Evolutionary conservation across 2,113 vertebrate genomes (phyloP).

Genomic region (Sardina pilchardus): DNA sequence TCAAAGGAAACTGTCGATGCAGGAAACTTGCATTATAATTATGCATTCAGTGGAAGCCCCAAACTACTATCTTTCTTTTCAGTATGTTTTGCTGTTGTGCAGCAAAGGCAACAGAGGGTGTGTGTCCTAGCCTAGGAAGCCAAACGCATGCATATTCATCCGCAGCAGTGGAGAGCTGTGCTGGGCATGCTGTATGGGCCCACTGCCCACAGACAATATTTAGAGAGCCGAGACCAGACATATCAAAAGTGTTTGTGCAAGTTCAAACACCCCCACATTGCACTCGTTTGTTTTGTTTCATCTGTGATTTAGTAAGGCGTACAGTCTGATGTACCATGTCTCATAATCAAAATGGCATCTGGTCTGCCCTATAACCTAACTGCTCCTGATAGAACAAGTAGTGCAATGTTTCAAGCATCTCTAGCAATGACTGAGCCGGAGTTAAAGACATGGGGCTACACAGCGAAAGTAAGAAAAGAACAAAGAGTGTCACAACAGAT

Average conservation of each 20-base stretch:
- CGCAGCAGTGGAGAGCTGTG: not conserved
- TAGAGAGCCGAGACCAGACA: constrained; percentile 31
- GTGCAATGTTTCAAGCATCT: constrained; percentile 65
- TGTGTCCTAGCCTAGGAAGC: not conserved
- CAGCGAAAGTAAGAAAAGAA: constrained; percentile 22
- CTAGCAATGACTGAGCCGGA: constrained; percentile 47
- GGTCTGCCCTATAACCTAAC: not conserved
- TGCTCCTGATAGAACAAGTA: constrained; percentile 40
- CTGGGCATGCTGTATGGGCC: not conserved
- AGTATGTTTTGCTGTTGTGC: not conserved
- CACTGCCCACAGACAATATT: not conserved
- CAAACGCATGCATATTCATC: not conserved
- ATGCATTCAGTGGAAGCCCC: not conserved
- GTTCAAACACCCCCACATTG: constrained; percentile 35
- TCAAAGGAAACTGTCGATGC: not conserved
- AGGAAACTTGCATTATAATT: not conserved
- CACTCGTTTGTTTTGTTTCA: constrained; percentile 7
- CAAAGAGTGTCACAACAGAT: constrained; percentile 37
- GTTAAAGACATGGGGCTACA: constrained; percentile 32
- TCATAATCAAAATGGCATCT: constrained; percentile 38
- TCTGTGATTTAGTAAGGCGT: constrained; percentile 55
- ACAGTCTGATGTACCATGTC: constrained; percentile 37
- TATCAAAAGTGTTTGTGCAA: constrained; percentile 22
- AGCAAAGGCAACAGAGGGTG: constrained; percentile 4
- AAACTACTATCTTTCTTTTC: not conserved